phyloP scores from a whole-genome alignment of 1,140 invertebrate genomes.

The Ladona fulva region DNA sequence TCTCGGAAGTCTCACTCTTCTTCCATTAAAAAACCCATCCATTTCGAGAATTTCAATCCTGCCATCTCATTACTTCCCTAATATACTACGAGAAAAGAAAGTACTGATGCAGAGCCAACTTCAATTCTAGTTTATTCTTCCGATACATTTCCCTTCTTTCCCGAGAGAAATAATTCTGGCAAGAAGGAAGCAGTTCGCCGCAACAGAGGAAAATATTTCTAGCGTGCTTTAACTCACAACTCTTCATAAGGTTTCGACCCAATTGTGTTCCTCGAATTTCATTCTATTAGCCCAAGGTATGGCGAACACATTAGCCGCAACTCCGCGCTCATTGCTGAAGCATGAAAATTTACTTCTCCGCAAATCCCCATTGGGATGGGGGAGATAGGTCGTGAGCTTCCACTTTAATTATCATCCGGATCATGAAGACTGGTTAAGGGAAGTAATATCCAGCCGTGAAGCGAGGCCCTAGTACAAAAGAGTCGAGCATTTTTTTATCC shows the following conservation, averaged over 20 bases:
- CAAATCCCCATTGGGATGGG: background rate
- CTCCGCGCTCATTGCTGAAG: background rate
- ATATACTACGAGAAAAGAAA: too few relatives aligned
- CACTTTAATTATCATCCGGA: constrained; percentile 5
- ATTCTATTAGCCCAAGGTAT: constrained; percentile 4
- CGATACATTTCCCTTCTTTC: too few relatives aligned
- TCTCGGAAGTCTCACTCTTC: too few relatives aligned
- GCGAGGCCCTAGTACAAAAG: background rate
- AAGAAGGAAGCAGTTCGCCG: too few relatives aligned
- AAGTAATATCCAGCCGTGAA: background rate
- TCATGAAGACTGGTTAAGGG: constrained; percentile 8
- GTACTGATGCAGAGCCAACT: too few relatives aligned
- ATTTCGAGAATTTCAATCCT: too few relatives aligned
- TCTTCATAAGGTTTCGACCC: background rate
- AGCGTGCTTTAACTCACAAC: background rate
- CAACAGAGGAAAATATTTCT: too few relatives aligned
- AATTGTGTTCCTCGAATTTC: background rate
- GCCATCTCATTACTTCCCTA: too few relatives aligned
- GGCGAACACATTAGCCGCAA: background rate
- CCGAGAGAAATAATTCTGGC: too few relatives aligned
- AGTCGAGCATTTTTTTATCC: background rate
- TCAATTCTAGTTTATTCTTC: too few relatives aligned
- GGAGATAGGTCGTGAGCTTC: background rate
- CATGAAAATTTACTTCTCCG: constrained; percentile 1
- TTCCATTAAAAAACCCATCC: too few relatives aligned